These are phyloP conservation scores for Anniella stebbinsi DNA, from an alignment of 2,797 vertebrate species.

Conservation along the genomic window DNA sequence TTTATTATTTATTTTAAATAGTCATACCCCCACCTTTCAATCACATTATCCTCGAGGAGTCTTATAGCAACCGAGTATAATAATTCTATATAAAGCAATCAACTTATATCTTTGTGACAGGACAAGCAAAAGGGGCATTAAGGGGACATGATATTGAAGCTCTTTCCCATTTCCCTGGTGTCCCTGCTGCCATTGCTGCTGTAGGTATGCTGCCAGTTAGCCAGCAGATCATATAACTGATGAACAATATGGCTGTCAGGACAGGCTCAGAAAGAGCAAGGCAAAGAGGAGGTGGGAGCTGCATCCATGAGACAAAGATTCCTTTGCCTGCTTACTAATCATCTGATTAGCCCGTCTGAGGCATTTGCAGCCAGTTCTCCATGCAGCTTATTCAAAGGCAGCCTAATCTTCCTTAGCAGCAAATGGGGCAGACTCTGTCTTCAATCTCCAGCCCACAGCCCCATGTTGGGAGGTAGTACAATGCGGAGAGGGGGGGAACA, in stretches of 20 bases:
- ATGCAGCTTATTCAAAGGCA: constrained; percentile 61
- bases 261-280: not conserved
- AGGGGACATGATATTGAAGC: not conserved
- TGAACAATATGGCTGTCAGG: accelerated
- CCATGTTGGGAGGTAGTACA: constrained; percentile 20
- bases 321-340: constrained; percentile 62
- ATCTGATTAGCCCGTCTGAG: constrained; percentile 65
- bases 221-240: not conserved
- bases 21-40: not conserved
- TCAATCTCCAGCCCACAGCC: constrained; percentile 53
- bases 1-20: not conserved
- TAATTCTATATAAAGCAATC: not conserved
- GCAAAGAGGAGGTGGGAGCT: constrained; percentile 16
- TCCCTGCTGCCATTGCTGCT: not conserved
- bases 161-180: not conserved
- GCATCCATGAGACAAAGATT: constrained; percentile 62
- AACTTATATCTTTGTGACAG: not conserved
- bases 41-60: not conserved
- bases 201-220: not conserved
- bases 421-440: constrained; percentile 44
- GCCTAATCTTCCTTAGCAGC: constrained; percentile 69
- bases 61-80: not conserved
- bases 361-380: constrained; percentile 47
- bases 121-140: not conserved
- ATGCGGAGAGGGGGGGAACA: not conserved